A percentile compares a stretch with the other conserved stretches of the same genome.
Evolutionary conservation across 1,140 invertebrate species (phyloP).

Genomic region (Apis cerana): DNA sequence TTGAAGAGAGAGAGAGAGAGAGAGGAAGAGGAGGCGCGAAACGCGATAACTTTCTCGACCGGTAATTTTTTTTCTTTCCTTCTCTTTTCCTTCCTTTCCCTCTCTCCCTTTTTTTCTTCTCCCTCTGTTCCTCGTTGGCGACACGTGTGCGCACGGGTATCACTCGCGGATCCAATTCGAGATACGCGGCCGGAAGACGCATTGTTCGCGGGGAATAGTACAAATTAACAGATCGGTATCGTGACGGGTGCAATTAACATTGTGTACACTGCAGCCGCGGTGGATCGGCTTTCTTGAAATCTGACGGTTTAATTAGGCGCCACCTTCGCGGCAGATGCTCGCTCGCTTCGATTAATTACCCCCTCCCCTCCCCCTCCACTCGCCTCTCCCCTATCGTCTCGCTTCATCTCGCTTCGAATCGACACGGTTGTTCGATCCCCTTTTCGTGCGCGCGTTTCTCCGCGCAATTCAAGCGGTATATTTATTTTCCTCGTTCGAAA

Average conservation of each 20-base stretch:
- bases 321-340: conserved; percentile 64
- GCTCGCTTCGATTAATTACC: conserved; percentile 66
- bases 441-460: no score
- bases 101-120: no score
- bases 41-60: no score
- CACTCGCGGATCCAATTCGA: conserved; percentile 68
- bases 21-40: no score
- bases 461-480: no score
- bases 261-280: conserved; percentile 62
- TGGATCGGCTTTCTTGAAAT: conserved; percentile 68
- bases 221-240: conserved; percentile 70
- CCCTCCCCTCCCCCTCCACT: conserved; percentile 1
- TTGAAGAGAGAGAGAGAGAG: no score
- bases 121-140: conserved; percentile 14
- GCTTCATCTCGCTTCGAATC: conserved; percentile 61
- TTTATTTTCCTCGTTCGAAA: no score
- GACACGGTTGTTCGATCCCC: conserved; percentile 30
- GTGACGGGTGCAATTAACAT: conserved; percentile 65
- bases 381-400: conserved; percentile 50
- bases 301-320: conserved; percentile 72
- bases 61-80: no score
- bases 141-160: conserved; percentile 40
- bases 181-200: conserved; percentile 66
- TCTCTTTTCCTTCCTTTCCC: no score
- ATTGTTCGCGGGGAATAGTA: conserved; percentile 66